phyloP scores from a whole-genome alignment of 2,888 invertebrate species.

The Andrena hattorfiana region DNA sequence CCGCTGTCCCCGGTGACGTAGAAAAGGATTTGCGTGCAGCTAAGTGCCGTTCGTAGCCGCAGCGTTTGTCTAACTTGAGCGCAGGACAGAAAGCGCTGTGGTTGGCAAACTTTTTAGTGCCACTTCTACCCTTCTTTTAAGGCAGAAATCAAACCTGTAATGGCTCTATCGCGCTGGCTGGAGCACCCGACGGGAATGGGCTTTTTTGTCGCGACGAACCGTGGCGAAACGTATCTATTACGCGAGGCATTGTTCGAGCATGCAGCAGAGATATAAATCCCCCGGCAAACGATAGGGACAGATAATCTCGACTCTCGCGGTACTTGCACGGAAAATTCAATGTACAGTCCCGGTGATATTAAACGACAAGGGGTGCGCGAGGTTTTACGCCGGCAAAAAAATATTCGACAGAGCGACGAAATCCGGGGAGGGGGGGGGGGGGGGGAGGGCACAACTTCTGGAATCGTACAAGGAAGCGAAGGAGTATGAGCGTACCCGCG shows the following conservation, averaged over 20 bases:
- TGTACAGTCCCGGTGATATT: conserved; percentile 21
- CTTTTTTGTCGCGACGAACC: conserved; percentile 26
- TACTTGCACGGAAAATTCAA: conserved; percentile 21
- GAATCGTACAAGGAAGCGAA: conserved; percentile 14
- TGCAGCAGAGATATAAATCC: conserved; percentile 31
- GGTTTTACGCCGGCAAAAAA: not conserved
- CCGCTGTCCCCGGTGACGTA: conserved; percentile 15
- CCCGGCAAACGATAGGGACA: conserved; percentile 4
- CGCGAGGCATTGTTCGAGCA: conserved; percentile 13
- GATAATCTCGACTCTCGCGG: conserved; percentile 23
- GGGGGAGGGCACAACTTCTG: conserved; percentile 1
- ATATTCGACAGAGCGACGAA: not conserved
- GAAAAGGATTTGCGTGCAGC: conserved; percentile 47
- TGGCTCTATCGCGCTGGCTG: conserved; percentile 61
- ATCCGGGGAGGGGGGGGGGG: not conserved
- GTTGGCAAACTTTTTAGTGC: conserved; percentile 67
- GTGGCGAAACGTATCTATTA: conserved; percentile 39
- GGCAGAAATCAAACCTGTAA: conserved; percentile 73
- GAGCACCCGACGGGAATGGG: conserved; percentile 17
- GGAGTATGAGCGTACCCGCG: conserved; percentile 1
- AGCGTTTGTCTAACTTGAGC: conserved; percentile 41
- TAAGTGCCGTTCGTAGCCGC: conserved; percentile 25
- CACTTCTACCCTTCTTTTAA: conserved; percentile 66
- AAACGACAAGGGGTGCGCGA: not conserved
- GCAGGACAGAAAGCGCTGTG: conserved; percentile 64